Base-by-base conservation (phyloP, 2,888 invertebrate genomes). In the Bembecia ichneumoniformis region DNA sequence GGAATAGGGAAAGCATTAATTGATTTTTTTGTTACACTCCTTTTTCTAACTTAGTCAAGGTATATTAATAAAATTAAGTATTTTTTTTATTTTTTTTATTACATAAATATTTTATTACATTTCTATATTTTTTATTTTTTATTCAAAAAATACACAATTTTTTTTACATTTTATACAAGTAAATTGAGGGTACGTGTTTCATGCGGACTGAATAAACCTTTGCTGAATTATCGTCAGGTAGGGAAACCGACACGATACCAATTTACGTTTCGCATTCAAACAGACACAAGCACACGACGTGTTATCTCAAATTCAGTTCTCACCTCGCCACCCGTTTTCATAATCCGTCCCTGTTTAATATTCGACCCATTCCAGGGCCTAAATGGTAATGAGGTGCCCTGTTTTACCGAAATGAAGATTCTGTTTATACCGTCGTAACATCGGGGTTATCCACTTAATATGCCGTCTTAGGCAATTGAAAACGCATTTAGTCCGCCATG, bases 301-400 rank as follows among this genome's bases (percentile, higher is more conserved):
- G 51, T 54, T 47, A 14, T 16, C 36, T n/a, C 34, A 28, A 62
- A 73, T 73, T 72, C 69, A 74, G 73, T 73, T 74, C 64, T 59
- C 71, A 71, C 72, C 66, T 68, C 62, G 53, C 58, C 57, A 56
- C 60, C 60, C 55, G 52, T 57, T 59, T 57, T 69, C 70, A 70
- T 65, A 44, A 16, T 66, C 62, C 54, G 35, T 52, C 51, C 55
- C 63, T 65, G 67, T 60, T 77, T 74, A 74, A 74, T 74, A 76
- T 74, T 70, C 71, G 62, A 58, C 64, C 67, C 66, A 57, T 65
- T 69, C 56, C 55, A 56, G 57, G 44, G 44, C 44, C 44, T 63
- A 68, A 71, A 74, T 74, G 74, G 67, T 76, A 74, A 74, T 74
- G 70, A 73, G 70, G 61, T 46, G 63, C 64, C 68, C 57, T 56